Evolutionary conservation across 2,797 vertebrate genomes (phyloP), one percentile per base, ranked within the genome.

Genomic region (Fistularia commersonii): DNA sequence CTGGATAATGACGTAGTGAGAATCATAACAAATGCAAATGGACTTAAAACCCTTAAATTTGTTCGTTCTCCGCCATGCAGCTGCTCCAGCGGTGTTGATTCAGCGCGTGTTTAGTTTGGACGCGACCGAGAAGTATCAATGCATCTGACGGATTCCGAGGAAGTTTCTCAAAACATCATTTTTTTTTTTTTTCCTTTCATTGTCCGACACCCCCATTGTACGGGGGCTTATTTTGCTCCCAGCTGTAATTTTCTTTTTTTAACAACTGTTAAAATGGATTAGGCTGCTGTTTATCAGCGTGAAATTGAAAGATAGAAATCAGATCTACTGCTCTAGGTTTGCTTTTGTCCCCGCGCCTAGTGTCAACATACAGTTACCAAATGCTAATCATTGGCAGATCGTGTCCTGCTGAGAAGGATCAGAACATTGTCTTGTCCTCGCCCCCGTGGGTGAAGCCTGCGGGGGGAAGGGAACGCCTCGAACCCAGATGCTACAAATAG

Each of bases 241-340:
- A 66, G 49, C 32, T 47, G 23, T 55, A 9, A 45, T 51, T 68
- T 53, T n/a, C 11, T 32, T 44, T 11, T 54, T 54, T 57, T 55
- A 45, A 41, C 59, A 58, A 49, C 8, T 42, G 32, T 54, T 58
- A 63, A 68, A 65, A 60, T 47, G 48, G 48, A 75, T 77, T 69
- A 61, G 59, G 8, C 44, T 48, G 42, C 11, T 45, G 45, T 12
- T 65, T 54, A 57, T 67, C 35, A 54, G 64, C 40, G 44, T 72
- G 51, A 59, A 69, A 67, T 63, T 62, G 33, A 15, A 48, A 64
- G 33, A 61, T 41, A 31, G 23, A 60, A 53, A n/a, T 54, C 61
- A 42, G 13, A 76, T 59, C 23, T 51, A 33, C 59, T 58, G 46
- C 41, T 57, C 42, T 43, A 51, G 38, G 43, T 66, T 71, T 48